These are phyloP conservation scores for Habropoda laboriosa DNA, from an alignment of 1,140 invertebrate species.

Conservation along the genomic window DNA sequence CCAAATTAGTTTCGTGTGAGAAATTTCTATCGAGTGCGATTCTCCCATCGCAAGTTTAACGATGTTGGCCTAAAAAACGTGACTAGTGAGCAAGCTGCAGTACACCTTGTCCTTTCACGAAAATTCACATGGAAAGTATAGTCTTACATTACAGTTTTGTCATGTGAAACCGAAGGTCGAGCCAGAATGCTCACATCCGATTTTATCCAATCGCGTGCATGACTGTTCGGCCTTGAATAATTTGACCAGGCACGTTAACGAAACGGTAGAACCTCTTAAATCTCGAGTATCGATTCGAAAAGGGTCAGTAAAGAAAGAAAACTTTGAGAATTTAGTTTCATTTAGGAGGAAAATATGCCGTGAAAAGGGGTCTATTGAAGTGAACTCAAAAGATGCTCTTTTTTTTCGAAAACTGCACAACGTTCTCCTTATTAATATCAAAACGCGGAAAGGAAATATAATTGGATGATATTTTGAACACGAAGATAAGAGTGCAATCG, in stretches of 20 bases:
- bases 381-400: neutral
- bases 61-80: neutral
- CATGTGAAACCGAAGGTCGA: neutral
- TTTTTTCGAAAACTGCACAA: neutral
- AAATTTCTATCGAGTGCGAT: neutral
- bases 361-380: neutral
- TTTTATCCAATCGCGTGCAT: neutral
- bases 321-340: neutral
- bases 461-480: neutral
- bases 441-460: neutral
- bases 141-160: neutral
- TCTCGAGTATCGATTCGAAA: neutral
- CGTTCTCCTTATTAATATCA: neutral
- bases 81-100: neutral
- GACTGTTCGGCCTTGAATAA: too few species aligned
- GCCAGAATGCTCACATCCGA: neutral
- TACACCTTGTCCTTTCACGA: neutral
- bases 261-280: neutral
- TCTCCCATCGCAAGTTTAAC: neutral
- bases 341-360: neutral
- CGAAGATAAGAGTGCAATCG: neutral
- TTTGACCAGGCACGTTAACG: neutral
- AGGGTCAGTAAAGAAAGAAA: neutral
- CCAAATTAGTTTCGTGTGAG: neutral
- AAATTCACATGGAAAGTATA: neutral